Percentiles rank a stretch among this genome's conserved stretches.
These are phyloP conservation scores for Adelphocoris suturalis DNA, from an alignment of 2,888 invertebrate genomes.

Conservation along the genomic window DNA sequence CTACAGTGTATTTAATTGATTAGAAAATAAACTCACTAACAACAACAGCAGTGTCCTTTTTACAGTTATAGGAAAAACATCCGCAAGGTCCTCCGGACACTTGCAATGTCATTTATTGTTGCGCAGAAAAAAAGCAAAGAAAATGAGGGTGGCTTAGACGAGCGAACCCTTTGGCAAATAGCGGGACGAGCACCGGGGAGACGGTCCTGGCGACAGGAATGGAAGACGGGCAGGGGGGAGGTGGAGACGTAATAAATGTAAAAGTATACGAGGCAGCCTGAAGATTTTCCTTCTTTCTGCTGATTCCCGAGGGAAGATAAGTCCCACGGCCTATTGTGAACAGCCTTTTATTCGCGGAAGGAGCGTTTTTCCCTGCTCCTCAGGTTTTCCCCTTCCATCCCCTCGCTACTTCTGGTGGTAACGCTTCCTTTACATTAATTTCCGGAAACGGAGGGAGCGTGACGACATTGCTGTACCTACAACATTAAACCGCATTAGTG, in stretches of 20 bases:
- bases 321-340: slow-evolving; percentile 69
- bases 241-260: slow-evolving; percentile 68
- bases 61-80: neutral
- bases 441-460: slow-evolving; percentile 46
- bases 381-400: neutral
- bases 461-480: slow-evolving; percentile 12
- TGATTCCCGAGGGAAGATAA: slow-evolving; percentile 66
- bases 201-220: neutral
- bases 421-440: slow-evolving; percentile 42
- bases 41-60: neutral
- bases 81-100: slow-evolving; percentile 30
- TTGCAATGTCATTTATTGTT: slow-evolving; percentile 44
- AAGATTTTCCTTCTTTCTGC: slow-evolving; percentile 53
- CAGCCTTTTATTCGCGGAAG: slow-evolving; percentile 64
- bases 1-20: too few species aligned
- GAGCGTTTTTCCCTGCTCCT: neutral
- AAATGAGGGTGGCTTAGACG: neutral
- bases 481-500: slow-evolving; percentile 29
- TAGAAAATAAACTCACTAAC: too few species aligned
- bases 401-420: neutral
- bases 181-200: neutral
- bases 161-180: slow-evolving; percentile 35
- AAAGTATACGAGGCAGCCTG: slow-evolving; percentile 63
- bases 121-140: neutral
- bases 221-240: slow-evolving; percentile 1